Evolutionary conservation across 2,888 invertebrate species (phyloP).

Genomic region (Ganaspis brasiliensis): DNA sequence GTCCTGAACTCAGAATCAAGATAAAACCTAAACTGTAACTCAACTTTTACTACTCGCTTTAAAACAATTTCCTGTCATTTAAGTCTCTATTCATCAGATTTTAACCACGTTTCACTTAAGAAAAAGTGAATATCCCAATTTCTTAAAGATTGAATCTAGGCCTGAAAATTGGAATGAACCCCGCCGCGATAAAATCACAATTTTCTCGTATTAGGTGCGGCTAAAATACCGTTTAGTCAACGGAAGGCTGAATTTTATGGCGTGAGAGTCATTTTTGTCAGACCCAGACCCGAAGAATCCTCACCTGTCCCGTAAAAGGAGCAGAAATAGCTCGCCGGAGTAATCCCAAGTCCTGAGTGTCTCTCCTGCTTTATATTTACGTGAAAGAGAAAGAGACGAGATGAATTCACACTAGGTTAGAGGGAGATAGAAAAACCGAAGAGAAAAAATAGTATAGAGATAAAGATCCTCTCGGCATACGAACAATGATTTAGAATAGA

Average conservation of each 20-base stretch:
- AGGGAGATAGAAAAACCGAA: neutral
- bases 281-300: conserved; percentile 17
- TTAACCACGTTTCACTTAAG: neutral
- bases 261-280: conserved; percentile 39
- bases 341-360: conserved; percentile 5
- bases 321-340: conserved; percentile 42
- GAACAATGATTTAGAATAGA: conserved; percentile 33
- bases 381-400: conserved; percentile 40
- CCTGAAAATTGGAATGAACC: conserved; percentile 2
- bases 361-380: conserved; percentile 47
- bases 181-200: conserved; percentile 7
- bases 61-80: too few relatives aligned
- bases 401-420: too few relatives aligned
- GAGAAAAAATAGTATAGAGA: conserved; percentile 25
- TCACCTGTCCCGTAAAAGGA: conserved; percentile 56
- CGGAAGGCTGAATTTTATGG: conserved; percentile 50
- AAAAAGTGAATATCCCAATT: neutral
- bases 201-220: conserved; percentile 20
- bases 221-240: conserved; percentile 54
- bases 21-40: too few relatives aligned
- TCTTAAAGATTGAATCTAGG: conserved; percentile 18
- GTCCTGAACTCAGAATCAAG: too few relatives aligned
- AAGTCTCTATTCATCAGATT: conserved; percentile 1
- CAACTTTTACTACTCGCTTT: too few relatives aligned
- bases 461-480: conserved; percentile 38